A percentile compares a stretch with the other conserved stretches of the same genome.
phyloP scores from a whole-genome alignment of 1,140 invertebrate genomes.

The Tribolium madens region DNA sequence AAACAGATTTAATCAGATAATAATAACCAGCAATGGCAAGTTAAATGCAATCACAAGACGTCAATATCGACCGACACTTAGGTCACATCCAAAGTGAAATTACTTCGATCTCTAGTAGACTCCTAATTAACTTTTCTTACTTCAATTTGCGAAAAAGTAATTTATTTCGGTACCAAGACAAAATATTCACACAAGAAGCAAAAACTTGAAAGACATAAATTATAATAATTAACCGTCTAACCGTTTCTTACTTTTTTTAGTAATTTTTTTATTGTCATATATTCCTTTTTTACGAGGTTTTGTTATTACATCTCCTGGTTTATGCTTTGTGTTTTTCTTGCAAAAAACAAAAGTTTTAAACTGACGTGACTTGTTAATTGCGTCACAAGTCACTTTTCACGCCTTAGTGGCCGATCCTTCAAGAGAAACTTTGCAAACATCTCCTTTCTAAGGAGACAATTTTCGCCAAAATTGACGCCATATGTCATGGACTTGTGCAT shows the following conservation, averaged over 20 bases:
- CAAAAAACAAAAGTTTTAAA: slow-evolving; percentile 28
- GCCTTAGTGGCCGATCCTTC: neutral
- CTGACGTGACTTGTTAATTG: neutral
- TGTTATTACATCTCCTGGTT: slow-evolving; percentile 45
- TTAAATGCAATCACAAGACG: neutral
- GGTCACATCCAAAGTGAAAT: neutral
- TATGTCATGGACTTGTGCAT: slow-evolving; percentile 8
- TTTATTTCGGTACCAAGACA: slow-evolving; percentile 46
- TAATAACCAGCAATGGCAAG: slow-evolving; percentile 17
- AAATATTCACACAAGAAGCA: slow-evolving; percentile 48
- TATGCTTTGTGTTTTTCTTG: slow-evolving; percentile 33
- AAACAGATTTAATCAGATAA: slow-evolving; percentile 9
- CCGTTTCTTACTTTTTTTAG: slow-evolving; percentile 34
- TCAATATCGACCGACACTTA: neutral
- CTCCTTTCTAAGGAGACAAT: neutral
- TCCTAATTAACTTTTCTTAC: slow-evolving; percentile 50
- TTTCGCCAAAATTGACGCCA: neutral
- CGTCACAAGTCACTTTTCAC: too few relatives aligned
- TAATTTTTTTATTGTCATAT: slow-evolving; percentile 37
- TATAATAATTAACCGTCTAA: slow-evolving; percentile 51
- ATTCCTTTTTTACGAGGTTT: slow-evolving; percentile 31
- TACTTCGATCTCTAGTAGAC: slow-evolving; percentile 31
- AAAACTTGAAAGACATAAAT: slow-evolving; percentile 46
- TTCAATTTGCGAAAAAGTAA: slow-evolving; percentile 44
- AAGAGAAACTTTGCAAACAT: too few relatives aligned